Evolutionary conservation across 2,888 invertebrate species (phyloP).

Genomic region (Brenthis daphne): DNA sequence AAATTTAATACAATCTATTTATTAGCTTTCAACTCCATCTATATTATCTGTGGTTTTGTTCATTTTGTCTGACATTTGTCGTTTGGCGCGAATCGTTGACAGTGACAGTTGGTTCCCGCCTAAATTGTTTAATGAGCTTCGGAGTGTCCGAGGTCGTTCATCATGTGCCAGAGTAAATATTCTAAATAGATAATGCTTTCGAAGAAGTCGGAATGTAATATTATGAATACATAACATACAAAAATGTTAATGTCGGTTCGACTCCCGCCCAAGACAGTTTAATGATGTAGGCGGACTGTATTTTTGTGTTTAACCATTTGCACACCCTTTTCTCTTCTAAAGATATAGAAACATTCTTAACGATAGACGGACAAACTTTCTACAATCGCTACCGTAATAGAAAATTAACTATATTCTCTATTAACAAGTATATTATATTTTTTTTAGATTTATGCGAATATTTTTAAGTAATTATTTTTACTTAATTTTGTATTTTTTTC

Average conservation of each 20-base stretch:
- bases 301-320: no score
- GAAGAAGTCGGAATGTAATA: slow-evolving; percentile 13
- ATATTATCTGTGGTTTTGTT: slow-evolving; percentile 24
- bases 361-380: no score
- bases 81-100: slow-evolving; percentile 41
- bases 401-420: no score
- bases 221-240: slow-evolving; percentile 7
- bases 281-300: no score
- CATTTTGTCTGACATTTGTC: slow-evolving; percentile 32
- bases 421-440: no score
- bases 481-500: no score
- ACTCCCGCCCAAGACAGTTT: neutral
- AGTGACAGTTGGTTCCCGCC: slow-evolving; percentile 37
- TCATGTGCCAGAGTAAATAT: slow-evolving; percentile 31
- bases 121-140: slow-evolving; percentile 37
- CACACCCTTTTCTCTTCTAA: no score
- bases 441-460: no score
- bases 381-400: no score
- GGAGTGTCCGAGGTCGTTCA: slow-evolving; percentile 25
- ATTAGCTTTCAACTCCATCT: neutral
- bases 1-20: neutral
- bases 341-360: no score
- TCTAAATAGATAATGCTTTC: slow-evolving; percentile 30
- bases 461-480: no score
- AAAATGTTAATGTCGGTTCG: slow-evolving; percentile 13